A percentile compares a stretch with the other conserved stretches of the same genome.
Conservation (phyloP, 2,888 invertebrate genomes). For the Automeris io region DNA sequence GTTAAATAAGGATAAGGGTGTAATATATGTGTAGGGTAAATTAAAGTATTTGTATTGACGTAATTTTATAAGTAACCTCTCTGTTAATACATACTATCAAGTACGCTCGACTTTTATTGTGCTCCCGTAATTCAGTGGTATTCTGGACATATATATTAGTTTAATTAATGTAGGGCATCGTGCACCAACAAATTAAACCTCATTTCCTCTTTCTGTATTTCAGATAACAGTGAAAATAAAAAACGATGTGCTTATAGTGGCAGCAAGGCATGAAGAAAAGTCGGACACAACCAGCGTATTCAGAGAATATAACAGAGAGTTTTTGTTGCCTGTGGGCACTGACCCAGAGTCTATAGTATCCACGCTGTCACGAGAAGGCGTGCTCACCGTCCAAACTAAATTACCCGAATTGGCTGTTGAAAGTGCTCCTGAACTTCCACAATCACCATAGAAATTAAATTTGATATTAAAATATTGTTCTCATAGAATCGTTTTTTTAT, state of each 20-base stretch:
- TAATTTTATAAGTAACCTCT: no score
- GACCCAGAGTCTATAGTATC: slow-evolving; percentile 92
- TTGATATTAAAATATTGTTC: no score
- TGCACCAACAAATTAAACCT: not conserved
- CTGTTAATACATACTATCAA: no score
- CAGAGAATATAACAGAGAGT: slow-evolving; percentile 95
- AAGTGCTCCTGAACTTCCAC: not conserved
- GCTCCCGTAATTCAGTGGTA: no score
- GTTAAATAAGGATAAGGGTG: no score
- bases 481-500: no score
- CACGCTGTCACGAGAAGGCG: slow-evolving; percentile 93
- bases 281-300: slow-evolving; percentile 90
- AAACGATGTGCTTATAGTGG: slow-evolving; percentile 78
- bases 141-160: not conserved
- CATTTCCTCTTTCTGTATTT: slow-evolving; percentile 33
- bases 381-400: slow-evolving; percentile 94
- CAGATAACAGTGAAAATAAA: slow-evolving; percentile 38
- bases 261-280: slow-evolving; percentile 96
- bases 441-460: no score
- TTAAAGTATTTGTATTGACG: no score
- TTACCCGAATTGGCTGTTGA: slow-evolving; percentile 71
- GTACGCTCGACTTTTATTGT: no score
- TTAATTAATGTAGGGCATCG: not conserved
- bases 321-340: slow-evolving; percentile 92
- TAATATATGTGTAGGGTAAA: no score